A percentile compares a stretch with the other conserved stretches of the same genome.
Evolutionary conservation across 2,113 vertebrate genomes (phyloP).

Genomic region (Micromys minutus): DNA sequence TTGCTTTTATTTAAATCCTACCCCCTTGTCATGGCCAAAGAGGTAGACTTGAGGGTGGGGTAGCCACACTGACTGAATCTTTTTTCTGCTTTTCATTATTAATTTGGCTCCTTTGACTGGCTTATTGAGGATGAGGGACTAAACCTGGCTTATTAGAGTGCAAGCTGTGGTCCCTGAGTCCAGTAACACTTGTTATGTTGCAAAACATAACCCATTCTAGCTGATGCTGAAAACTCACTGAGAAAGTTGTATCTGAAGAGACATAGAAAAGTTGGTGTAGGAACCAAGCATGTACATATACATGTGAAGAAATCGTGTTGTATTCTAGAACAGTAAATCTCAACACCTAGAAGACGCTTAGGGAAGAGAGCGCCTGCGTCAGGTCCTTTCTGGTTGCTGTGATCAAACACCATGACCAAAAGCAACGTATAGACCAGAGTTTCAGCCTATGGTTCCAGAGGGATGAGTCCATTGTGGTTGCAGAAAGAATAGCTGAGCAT

Average conservation of each 20-base stretch:
- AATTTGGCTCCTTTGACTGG: background rate
- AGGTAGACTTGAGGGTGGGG: background rate
- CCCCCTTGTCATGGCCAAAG: background rate
- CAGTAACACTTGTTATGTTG: background rate
- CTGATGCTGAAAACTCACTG: background rate
- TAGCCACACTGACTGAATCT: background rate
- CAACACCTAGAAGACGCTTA: background rate
- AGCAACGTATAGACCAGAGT: background rate
- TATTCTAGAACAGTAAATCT: background rate
- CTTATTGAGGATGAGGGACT: background rate
- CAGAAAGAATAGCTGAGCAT: background rate
- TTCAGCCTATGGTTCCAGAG: background rate
- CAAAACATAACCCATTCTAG: background rate
- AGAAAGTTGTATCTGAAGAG: constrained; percentile 16
- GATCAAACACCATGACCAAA: background rate
- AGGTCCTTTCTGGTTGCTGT: background rate
- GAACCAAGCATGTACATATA: background rate
- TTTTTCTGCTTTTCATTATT: background rate
- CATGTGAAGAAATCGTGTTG: background rate
- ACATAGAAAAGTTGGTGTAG: background rate
- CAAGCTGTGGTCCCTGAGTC: background rate
- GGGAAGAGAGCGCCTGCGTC: background rate
- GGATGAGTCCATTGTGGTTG: no score
- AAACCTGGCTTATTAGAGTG: background rate
- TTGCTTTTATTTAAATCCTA: background rate